Base-by-base conservation (phyloP, 1,140 invertebrate species). In the Macrostomum lignano region DNA sequence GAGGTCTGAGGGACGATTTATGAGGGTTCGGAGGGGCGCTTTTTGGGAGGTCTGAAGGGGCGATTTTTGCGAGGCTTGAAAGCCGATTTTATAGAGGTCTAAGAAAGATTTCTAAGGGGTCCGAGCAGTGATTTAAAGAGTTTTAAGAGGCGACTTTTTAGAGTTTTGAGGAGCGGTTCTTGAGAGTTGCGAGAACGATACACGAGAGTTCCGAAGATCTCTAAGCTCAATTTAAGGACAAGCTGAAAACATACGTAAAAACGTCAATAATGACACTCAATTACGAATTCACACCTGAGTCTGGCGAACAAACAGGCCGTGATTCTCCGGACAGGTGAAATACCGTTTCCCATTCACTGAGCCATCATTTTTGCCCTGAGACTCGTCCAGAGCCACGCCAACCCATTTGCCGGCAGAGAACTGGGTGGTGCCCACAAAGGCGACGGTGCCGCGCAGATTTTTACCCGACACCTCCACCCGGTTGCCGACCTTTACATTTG, bases 301-400 rank as follows among this genome's bases (percentile, higher is more conserved):
- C 11, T 25, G 17, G 22, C 21, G 13, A 40, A 33, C 58, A 48
- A 63, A 63, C 1, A 63, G 49, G 3, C 61, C 61, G 42, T 52
- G 49, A 32, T 59, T 53, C 14, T 54, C 48, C 13, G 43, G 35
- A 42, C 60, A 63, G 2, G 40, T 44, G 37, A 63, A 62, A 36
- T 63, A 63, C 10, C 48, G 52, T 39, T 60, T 68, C 20, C 81
- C 82, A 33, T 73, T 72, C 25, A 94, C 81, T 13, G 78, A 77
- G 11, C 86, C 86, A 61, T 93, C 81, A 53, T 94, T 93, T 64
- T 93, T 93, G 70, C 84, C 86, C 45, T 75, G 74, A 19, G 79
- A 67, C 40, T 81, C 73, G 54, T 94, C 84, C 35, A 94, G 66
- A 21, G 84, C 79, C 34, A 96, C 71, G 23, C 86, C 86, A 44